Evolutionary conservation across 2,797 vertebrate species (phyloP), one percentile per base, ranked within the genome.

Genomic region (Sebastes itinus): DNA sequence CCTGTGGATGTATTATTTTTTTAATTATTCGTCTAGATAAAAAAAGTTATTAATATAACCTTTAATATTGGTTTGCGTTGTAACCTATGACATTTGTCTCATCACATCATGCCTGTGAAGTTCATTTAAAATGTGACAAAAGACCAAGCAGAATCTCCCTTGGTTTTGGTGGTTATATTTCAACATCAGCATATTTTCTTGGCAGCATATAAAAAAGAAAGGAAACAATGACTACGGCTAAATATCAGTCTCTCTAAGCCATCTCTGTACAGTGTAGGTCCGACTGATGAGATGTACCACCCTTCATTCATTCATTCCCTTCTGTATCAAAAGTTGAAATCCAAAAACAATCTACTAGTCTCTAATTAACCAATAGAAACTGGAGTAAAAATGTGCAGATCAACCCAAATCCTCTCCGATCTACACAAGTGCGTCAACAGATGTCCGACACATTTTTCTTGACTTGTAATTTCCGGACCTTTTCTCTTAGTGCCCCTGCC

Each of bases 91-190:
- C 7, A 9, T 62, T 25, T 25, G 6, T 46, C 42, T 32, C 46
- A n/a, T 46, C 56, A 75, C 56, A 18, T 64, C 16, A 22, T 52
- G 28, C n/a, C 54, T 52, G 18, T 18, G 6, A 60, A 2, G n/a
- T 22, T 75, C 20, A 13, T 70, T 75, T 54, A 28, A 77, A 82
- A 63, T 49, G 52, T 72, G 85, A 87, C 46, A 91, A 91, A 90
- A 89, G 88, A 93, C 85, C 77, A 91, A 91, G 81, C 86, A 89
- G 81, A 90, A 83, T 69, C 61, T 88, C 82, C 84, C 89, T 91
- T 94, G 91, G 88, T 93, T 96, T 95, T 91, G 88, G 94, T 92
- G 91, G 92, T 95, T 96, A 96, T 96, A 96, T 96, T 96, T 96
- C 85, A 96, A 94, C 93, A 96, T 95, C 92, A 93, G 93, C 91